Conservation (phyloP, 2,113 vertebrate species). For the Anoplopoma fimbria region DNA sequence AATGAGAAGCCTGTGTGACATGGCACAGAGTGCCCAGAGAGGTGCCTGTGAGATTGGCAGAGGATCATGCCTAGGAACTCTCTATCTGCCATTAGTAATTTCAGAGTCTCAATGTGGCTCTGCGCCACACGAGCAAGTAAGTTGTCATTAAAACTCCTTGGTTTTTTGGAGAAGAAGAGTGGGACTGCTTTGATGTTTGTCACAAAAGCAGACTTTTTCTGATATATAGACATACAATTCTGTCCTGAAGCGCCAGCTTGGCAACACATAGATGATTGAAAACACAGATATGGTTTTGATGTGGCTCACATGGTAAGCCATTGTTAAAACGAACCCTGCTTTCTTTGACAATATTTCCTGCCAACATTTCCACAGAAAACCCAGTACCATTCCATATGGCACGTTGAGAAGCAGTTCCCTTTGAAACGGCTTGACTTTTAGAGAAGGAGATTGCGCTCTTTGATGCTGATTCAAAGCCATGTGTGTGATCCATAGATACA, state of each 20-base stretch:
- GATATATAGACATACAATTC: slow-evolving; percentile 22
- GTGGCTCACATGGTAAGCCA: slow-evolving; percentile 47
- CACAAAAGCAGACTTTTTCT: slow-evolving; percentile 25
- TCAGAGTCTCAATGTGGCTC: slow-evolving; percentile 48
- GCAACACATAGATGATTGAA: slow-evolving; percentile 45
- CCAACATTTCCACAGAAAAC: slow-evolving; percentile 46
- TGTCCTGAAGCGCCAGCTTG: slow-evolving; percentile 51
- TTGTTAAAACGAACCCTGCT: slow-evolving; percentile 55
- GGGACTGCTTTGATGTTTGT: slow-evolving; percentile 54
- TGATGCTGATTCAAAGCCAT: slow-evolving; percentile 64
- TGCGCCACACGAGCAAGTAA: slow-evolving; percentile 38
- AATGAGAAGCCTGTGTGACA: slow-evolving; percentile 61
- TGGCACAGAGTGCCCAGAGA: slow-evolving; percentile 50
- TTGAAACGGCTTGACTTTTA: slow-evolving; percentile 51
- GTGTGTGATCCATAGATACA: slow-evolving; percentile 41
- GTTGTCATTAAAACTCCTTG: slow-evolving; percentile 59
- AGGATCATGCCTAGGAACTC: slow-evolving; percentile 46
- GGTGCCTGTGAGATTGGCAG: slow-evolving; percentile 61
- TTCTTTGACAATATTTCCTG: slow-evolving; percentile 55
- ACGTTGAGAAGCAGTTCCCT: slow-evolving; percentile 31
- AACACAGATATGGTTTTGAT: slow-evolving; percentile 61
- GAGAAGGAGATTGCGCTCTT: slow-evolving; percentile 45
- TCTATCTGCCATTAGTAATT: slow-evolving; percentile 60
- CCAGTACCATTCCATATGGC: slow-evolving; percentile 49
- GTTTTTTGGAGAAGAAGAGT: slow-evolving; percentile 32